Base-by-base conservation (phyloP, 2,888 invertebrate species). In the Leucoma salicis region DNA sequence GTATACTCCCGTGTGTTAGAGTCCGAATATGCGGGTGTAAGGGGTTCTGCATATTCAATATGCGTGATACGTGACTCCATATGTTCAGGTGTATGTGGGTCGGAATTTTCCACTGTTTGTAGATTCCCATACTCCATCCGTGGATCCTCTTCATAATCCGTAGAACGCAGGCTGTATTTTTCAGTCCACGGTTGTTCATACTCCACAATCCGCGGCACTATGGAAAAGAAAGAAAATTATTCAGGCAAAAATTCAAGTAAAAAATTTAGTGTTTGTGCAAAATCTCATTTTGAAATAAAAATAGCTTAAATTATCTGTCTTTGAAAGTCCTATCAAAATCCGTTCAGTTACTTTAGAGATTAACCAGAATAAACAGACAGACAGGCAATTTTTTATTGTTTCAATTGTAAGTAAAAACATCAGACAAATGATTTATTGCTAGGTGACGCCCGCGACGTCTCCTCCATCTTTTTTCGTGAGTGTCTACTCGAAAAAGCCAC, bases 131-230 rank as follows among this genome's bases (percentile, higher is more conserved):
- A 27, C 14, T 41, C 31, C 5, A 33, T 29, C 14, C 14, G 13
- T 4, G 21, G 5, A n/a, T 39, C 12, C 8, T 40, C 27, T 2
- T 40, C 33, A 34, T 35, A 35, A 14, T 15, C 29, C 11, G 34
- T 36, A 7, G 35, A 15, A 16, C 33, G 39, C n/a, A 31, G 24
- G 14, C 25, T 35, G 28, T 44, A 35, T 18, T 32, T 21, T 10
- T 31, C 12, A n/a, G 36, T 29, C 44, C 44, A 45, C 13, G 36
- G 90, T 18, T 87, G 86, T 37, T 73, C 31, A 45, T 67, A 65
- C 72, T 79, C 79, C 27, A 42, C 29, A 31, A 36, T 11, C 31
- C 57, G 57, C 32, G 47, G 37, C 35, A 51, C 63, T 63, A 61
- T 32, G 35, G 37, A 57, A 41, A 36, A 46, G 52, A 41, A 41